Base-by-base conservation (phyloP, 2,113 vertebrate genomes). In the Arizona elegans region DNA sequence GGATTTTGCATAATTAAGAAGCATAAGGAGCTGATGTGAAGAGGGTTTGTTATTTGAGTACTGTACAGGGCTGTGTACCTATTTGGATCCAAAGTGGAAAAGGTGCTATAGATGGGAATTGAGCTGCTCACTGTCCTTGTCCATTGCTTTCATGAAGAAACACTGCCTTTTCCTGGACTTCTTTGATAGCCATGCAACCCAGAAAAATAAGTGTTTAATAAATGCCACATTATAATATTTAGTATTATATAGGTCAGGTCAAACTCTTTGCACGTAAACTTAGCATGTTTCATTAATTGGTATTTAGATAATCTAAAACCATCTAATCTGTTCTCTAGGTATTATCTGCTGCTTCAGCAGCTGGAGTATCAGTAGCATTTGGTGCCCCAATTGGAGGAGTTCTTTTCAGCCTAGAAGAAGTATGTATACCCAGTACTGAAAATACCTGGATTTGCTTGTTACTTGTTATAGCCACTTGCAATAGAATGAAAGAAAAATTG, bases 371-470 rank as follows among this genome's bases (percentile, higher is more conserved):
- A 4, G 99, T 99, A 93, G 99, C 99, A 86, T 99, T 99, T 92
- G 99, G 99, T 52, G 99, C 99, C n/a, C 99, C 99, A 0, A 99
- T 99, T 54, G 99, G 99, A 95, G 99, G 99, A 95, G 99, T 99
- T 52, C 98, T 99, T 94, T 99, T 99, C 97, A 99, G 99, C 94
- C 96, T 99, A 97, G 99, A 99, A 96, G 99, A 99, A 99, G 99
- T 99, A 97, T 26, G 94, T 95, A 88, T 93, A 87, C 92, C 1
- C 47, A 85, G 9, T 29, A 53, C 23, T 92, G 81, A 92, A 94
- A 54, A 75, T 89, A 6, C 43, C 92, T 91, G 0, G 90, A 23
- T 94, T 93, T 21, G 24, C 86, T 53, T 89, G 94, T 58, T 91
- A 88, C 70, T 90, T 53, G 50, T 81, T 8, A 93, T 21, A 91